Base-by-base conservation (phyloP, 2,888 invertebrate species). In the Sarcophaga carnaria region DNA sequence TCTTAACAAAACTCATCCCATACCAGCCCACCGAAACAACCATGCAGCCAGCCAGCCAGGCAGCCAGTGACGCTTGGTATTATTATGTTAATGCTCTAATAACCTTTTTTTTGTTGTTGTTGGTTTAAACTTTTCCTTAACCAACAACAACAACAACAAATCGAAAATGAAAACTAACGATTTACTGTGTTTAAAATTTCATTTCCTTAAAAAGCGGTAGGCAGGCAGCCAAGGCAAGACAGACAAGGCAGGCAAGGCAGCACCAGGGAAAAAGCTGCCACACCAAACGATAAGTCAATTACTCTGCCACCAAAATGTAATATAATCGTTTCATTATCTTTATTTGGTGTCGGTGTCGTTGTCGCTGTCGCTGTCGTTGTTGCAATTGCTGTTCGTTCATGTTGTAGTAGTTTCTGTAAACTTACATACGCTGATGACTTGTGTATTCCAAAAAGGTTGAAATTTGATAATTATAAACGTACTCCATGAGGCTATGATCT, bases 81-180 rank as follows among this genome's bases (percentile, higher is more conserved):
- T n/a, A 72, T 72, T 76, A 77, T 76, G 63, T 79, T 82, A 82
- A 84, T 81, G 84, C 87, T 87, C 87, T 82, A 87, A 84, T 84
- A 87, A 87, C 84, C 87, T 74, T 81, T 80, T 62, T 74, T 81
- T 80, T 62, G 22, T 62, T 64, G 20, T 76, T 62, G 59, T 75
- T 47, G 49, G 22, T 77, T 60, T 70, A 37, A 22, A 45, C 67
- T 84, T 71, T 22, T 67, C 64, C 59, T 59, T 59, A 72, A 62
- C 67, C 71, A 37, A 37, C 22, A 22, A 22, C 22, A 37, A 37
- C 37, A 37, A 37, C 37, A 37, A 37, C 37, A 37, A 37, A 2
- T 71, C 8, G 59, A 47, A 63, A 37, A 8, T 0, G n/a, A 20
- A 74, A 78, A 67, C 69, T n/a, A 10, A 66, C 64, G 25, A 64